Evolutionary conservation across 2,113 vertebrate species (phyloP).

Genomic region (Perccottus glenii): DNA sequence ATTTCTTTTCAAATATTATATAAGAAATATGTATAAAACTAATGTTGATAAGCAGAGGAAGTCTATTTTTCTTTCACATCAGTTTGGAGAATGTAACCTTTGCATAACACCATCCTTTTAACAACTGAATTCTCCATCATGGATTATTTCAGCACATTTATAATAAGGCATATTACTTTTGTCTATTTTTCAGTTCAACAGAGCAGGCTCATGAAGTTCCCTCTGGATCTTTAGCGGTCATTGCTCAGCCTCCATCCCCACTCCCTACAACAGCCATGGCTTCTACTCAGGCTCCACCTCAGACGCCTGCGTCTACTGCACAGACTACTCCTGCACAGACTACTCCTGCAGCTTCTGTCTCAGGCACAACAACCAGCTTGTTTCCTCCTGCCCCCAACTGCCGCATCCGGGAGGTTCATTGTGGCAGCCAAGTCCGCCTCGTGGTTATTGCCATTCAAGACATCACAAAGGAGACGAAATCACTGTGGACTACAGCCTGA

Average conservation of each 20-base stretch:
- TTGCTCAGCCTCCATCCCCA: conserved; percentile 42
- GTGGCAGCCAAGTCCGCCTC: conserved; percentile 80
- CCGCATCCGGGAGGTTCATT: conserved; percentile 82
- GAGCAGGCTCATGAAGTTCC: conserved; percentile 63
- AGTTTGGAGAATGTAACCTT: too few species aligned
- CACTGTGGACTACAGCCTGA: conserved; percentile 83
- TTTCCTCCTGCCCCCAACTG: conserved; percentile 80
- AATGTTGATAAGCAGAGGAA: too few species aligned
- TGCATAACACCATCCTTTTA: too few species aligned
- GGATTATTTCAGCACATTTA: too few species aligned
- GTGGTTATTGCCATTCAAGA: conserved; percentile 83
- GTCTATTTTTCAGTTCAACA: conserved; percentile 18
- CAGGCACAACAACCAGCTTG: conserved; percentile 54
- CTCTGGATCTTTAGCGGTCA: conserved; percentile 41
- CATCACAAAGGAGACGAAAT: conserved; percentile 83
- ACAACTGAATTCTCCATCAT: too few species aligned
- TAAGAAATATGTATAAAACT: too few species aligned
- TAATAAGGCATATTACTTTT: too few species aligned
- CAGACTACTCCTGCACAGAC: conserved; percentile 50
- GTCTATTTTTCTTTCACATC: too few species aligned
- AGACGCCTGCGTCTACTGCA: conserved; percentile 56
- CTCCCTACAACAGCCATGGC: conserved; percentile 15
- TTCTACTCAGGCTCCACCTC: conserved; percentile 48
- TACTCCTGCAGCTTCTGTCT: conserved; percentile 46
- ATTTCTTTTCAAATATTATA: too few species aligned